Base-by-base conservation (phyloP, 2,888 invertebrate genomes). In the Caenorhabditis panamensis region DNA sequence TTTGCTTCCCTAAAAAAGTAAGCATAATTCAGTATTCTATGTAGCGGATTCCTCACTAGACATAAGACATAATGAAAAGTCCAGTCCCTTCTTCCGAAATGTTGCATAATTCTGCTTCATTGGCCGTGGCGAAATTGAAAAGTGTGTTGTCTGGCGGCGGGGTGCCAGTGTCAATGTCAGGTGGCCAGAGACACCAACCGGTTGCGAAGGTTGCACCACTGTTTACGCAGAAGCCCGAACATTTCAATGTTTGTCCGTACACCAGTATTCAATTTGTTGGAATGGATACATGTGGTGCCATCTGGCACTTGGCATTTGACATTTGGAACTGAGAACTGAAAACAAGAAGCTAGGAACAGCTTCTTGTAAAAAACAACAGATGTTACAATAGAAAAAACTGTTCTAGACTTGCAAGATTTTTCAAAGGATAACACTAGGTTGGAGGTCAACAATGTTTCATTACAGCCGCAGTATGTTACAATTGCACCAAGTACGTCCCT, bases 401-500 rank as follows among this genome's bases (percentile, higher is more conserved):
- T n/a, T n/a, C n/a, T n/a, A n/a, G n/a, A n/a, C n/a, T n/a, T n/a
- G n/a, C n/a, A n/a, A n/a, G n/a, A n/a, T n/a, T n/a, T n/a, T n/a
- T n/a, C n/a, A n/a, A n/a, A n/a, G n/a, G n/a, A n/a, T n/a, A n/a
- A n/a, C n/a, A n/a, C n/a, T n/a, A n/a, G n/a, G n/a, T n/a, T n/a
- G n/a, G n/a, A n/a, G n/a, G n/a, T n/a, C n/a, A n/a, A n/a, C n/a
- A n/a, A n/a, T 20, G 18, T 68, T 13, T 20, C 16, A 47, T 64
- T 71, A 31, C 61, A 61, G 62, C 47, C 75, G 68, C 68, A 82
- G 56, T 84, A 84, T 75, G 84, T 84, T 18, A 82, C 82, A 20
- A 76, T 84, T 62, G 81, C 76, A 24, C 78, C 84, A n/a, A 77
- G 82, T 47, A 78, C 82, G 4, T 72, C 82, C 1, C 62, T 84